These are phyloP conservation scores for Pegoplata infirma DNA, from an alignment of 2,888 invertebrate species.

Conservation along the genomic window DNA sequence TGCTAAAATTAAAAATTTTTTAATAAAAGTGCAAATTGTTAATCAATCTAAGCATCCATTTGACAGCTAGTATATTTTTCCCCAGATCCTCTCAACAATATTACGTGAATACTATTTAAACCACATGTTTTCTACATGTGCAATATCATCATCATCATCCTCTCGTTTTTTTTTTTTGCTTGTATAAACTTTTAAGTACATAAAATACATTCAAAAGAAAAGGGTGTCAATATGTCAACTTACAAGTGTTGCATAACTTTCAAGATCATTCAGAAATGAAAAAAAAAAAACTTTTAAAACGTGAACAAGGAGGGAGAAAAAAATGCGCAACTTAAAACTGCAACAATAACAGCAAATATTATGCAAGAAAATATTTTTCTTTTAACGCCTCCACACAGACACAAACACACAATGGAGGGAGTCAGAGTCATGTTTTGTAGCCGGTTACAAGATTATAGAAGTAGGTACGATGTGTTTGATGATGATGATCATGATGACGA, in stretches of 20 bases:
- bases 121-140: constrained; percentile 1
- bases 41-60: too few relatives aligned
- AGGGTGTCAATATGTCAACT: constrained; percentile 63
- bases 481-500: constrained; percentile 29
- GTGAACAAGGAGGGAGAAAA: background rate
- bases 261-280: constrained; percentile 62
- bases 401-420: background rate
- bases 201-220: constrained; percentile 38
- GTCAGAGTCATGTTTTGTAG: constrained; percentile 35
- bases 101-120: background rate
- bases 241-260: constrained; percentile 62
- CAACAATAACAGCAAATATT: constrained; percentile 38
- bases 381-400: constrained; percentile 52
- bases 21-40: too few relatives aligned
- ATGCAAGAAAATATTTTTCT: constrained; percentile 53
- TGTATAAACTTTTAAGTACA: too few relatives aligned
- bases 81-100: background rate
- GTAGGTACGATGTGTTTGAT: background rate
- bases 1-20: too few relatives aligned
- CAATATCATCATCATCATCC: constrained; percentile 27
- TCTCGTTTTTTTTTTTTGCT: constrained; percentile 18
- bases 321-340: constrained; percentile 18
- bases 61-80: too few relatives aligned
- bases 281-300: too few relatives aligned
- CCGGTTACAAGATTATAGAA: background rate